Evolutionary conservation across 2,113 vertebrate species (phyloP), one percentile per base, ranked within the genome.

Genomic region (Struthio camelus): DNA sequence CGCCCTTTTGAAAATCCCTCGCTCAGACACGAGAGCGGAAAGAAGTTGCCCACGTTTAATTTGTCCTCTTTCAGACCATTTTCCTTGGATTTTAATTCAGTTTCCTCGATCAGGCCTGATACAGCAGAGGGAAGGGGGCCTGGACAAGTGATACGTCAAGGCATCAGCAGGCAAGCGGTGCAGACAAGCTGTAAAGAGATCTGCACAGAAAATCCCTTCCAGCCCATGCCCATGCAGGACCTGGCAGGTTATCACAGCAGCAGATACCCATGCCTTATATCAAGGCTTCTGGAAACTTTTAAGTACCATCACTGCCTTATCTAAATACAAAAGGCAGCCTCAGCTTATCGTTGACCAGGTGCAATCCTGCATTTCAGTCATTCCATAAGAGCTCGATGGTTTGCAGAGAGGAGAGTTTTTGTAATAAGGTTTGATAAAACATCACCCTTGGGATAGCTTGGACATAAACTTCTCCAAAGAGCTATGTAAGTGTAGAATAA

Each of bases 401-500:
- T 87, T 14, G n/a, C 85, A 19, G 84, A 93, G 88, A 89, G 8
- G 75, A 96, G 72, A 90, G 48, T 36, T 94, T 87, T 76, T 69
- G 72, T 89, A 85, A 88, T 78, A 71, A 85, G 56, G 80, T 94
- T 94, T 96, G 91, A 91, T 94, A 95, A 97, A 96, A 96, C 90
- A 92, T 84, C 91, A 88, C 96, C 90, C 87, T 65, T 71, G 94
- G 96, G 96, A 94, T 42, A 72, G 53, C 46, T 92, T 8, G 25
- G 34, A 70, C 79, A 85, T 67, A 94, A 96, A 95, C 87, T 85
- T 87, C 91, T 94, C 91, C 27, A 38, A 94, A 91, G 87, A 85
- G 87, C 94, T 85, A 82, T 73, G 87, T 93, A 91, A 67, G 62
- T 69, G 76, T 69, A 30, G 84, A 10, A 32, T 5, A 90, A 85